Conservation (phyloP, 1,140 invertebrate genomes). For the Drosophila gunungcola region DNA sequence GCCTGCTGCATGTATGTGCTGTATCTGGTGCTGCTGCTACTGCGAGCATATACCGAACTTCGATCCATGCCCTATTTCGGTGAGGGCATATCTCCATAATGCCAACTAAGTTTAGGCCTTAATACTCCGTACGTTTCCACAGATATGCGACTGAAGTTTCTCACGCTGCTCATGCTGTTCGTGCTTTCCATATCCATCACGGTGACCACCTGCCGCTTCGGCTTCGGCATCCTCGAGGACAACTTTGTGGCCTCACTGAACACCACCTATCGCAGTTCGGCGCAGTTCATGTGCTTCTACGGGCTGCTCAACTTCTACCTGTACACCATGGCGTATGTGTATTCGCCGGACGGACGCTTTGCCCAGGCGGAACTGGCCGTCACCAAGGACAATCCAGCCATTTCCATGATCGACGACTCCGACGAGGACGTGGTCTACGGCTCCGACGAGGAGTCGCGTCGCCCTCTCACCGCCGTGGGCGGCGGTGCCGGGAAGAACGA, state of each 20-base stretch:
- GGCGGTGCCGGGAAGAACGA: conserved; percentile 87
- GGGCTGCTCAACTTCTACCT: conserved; percentile 98
- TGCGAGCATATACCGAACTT: conserved; percentile 96
- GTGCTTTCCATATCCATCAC: conserved; percentile 92
- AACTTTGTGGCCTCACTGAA: conserved; percentile 95
- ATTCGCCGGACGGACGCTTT: conserved; percentile 93
- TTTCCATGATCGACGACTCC: conserved; percentile 99
- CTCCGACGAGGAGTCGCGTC: conserved; percentile 94
- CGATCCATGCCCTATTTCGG: conserved; percentile 98
- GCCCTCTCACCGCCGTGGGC: conserved; percentile 86
- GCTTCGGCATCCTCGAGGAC: conserved; percentile 94
- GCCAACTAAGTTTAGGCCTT: neutral
- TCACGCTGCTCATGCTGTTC: conserved; percentile 93
- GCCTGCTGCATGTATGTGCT: conserved; percentile 93
- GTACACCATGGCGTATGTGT: conserved; percentile 97
- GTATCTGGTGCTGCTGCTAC: conserved; percentile 93
- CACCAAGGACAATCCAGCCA: conserved; percentile 98
- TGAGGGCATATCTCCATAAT: conserved; percentile 85
- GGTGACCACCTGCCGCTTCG: conserved; percentile 93
- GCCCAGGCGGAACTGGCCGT: conserved; percentile 94
- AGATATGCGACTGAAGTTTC: conserved; percentile 96
- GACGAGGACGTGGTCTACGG: conserved; percentile 99
- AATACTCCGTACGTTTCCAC: conserved; percentile 9
- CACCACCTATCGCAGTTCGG: conserved; percentile 95
- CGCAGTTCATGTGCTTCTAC: conserved; percentile 97